Percentiles rank a stretch among this genome's conserved stretches.
Conservation (phyloP, 2,888 invertebrate genomes). For the Trisateles emortualis region DNA sequence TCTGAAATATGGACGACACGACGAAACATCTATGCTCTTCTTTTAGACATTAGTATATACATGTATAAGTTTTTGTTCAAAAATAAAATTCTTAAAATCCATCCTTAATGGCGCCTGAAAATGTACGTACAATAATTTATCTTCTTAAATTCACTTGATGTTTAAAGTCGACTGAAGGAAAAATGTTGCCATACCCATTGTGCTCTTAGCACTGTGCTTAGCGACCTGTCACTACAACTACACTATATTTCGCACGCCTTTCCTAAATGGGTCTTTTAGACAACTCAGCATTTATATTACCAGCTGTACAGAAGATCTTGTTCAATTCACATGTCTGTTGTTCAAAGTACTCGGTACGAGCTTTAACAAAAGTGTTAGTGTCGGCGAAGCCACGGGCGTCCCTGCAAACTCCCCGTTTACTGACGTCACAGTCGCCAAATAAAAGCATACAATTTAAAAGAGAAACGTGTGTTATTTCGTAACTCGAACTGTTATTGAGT, state of each 20-base stretch:
- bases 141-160: conserved; percentile 24
- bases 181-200: conserved; percentile 34
- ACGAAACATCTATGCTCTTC: background rate
- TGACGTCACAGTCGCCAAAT: conserved; percentile 29
- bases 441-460: conserved; percentile 36
- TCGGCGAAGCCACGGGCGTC: conserved; percentile 24
- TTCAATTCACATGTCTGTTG: conserved; percentile 49
- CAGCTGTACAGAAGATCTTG: conserved; percentile 40
- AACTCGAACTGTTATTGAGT: background rate
- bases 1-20: background rate
- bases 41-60: background rate
- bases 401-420: conserved; percentile 24
- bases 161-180: conserved; percentile 23
- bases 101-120: conserved; percentile 16
- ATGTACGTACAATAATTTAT: conserved; percentile 34
- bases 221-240: conserved; percentile 38
- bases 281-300: conserved; percentile 39
- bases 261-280: conserved; percentile 39
- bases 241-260: conserved; percentile 28
- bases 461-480: conserved; percentile 19
- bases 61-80: background rate
- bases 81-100: conserved; percentile 14
- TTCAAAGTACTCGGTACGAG: conserved; percentile 29
- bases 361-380: conserved; percentile 45
- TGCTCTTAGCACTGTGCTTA: conserved; percentile 33